Evolutionary conservation across 2,797 vertebrate species (phyloP), one percentile per base, ranked within the genome.

Genomic region (Microctenopoma stevenorrisi): DNA sequence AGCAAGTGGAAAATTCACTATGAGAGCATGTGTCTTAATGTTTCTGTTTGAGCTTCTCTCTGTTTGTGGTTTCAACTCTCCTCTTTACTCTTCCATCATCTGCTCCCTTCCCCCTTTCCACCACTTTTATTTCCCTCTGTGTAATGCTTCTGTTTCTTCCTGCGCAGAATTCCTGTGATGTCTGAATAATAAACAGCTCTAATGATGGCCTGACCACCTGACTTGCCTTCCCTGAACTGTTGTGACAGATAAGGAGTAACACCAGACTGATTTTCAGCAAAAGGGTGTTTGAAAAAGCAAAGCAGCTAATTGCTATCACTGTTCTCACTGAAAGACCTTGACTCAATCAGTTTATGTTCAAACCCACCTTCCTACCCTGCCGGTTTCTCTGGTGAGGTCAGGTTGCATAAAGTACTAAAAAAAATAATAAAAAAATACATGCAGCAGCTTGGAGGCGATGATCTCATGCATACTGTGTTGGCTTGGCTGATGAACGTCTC

Each of bases 241-340:
- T 79, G 79, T 78, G 78, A 82, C 76, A 73, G 56, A 79, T 68
- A 38, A 60, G 43, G 40, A 81, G 82, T 62, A 76, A 81, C 75
- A 64, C 28, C 51, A 5, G 74, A 28, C 30, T 11, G 33, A 71
- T 75, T 82, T 72, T 22, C 22, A 66, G 68, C 71, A 48, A 43
- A 53, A 65, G 35, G 44, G 63, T 72, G 78, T 80, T 85, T 68
- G 44, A 35, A 86, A 82, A 87, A 79, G 59, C 53, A 73, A 75
- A 81, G 47, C 59, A 12, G 50, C 68, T 76, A 59, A 85, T 85
- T 86, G 38, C 44, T 22, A 1, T 76, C 62, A 28, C 50, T 18
- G 51, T 55, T 76, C 66, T 72, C 26, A 8, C 60, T 63, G 77
- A 74, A 79, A 59, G 68, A 81, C 72, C 51, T 68, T 57, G 73